Base-by-base conservation (phyloP, 2,888 invertebrate species). In the Campoletis raptor region DNA sequence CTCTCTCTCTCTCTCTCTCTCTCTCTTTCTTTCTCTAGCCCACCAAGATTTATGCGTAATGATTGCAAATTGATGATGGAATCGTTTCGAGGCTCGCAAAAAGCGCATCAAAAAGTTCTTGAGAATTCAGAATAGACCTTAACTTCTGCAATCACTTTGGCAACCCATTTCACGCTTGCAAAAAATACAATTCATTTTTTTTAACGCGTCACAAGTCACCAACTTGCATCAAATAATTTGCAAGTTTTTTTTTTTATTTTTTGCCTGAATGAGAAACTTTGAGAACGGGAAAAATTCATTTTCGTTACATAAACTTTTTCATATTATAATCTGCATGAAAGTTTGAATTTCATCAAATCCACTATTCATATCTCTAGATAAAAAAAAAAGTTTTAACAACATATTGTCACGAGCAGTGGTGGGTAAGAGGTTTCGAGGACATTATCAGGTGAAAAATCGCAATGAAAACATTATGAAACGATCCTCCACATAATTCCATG, bases 21-120 rank as follows among this genome's bases (percentile, higher is more conserved):
- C n/a, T 52, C 52, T n/a, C 57, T 57, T 3, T 24, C 57, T 12
- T 12, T 54, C 6, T 5, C 24, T n/a, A 40, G n/a, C 83, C 61
- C 81, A 57, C 74, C 61, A 66, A 72, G 90, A 91, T 91, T 89
- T 91, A 90, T 91, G 88, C 88, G 74, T 81, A 81, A 87, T 87
- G 85, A 89, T 91, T 89, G 89, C 88, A 90, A 91, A 91, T 91
- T 91, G 90, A 90, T 90, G 89, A 89, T 88, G 89, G 88, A 87
- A 87, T 83, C 83, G 87, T 74, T 80, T 76, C 83, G 67, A 78
- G 66, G 77, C 80, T 69, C 42, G n/a, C 66, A 10, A 48, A 52
- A 67, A 69, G 30, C 30, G 64, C 61, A 66, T 73, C 48, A 52
- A 40, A 79, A 80, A 70, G 57, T 79, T 72, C 21, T 72, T 48